phyloP scores from a whole-genome alignment of 2,113 vertebrate species.

The Hiodon tergisus region DNA sequence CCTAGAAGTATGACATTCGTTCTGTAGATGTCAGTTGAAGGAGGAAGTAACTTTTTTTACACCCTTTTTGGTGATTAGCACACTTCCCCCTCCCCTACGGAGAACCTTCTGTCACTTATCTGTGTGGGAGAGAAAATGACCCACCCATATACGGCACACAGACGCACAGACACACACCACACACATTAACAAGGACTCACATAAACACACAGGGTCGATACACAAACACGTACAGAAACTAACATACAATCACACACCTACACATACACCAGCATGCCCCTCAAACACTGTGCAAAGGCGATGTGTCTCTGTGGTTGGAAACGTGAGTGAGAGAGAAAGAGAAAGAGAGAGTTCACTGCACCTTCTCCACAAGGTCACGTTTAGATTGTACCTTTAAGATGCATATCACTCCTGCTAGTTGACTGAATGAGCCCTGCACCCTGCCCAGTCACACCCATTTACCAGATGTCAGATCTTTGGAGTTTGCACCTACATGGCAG shows the following conservation, averaged over 20 bases:
- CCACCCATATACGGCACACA: background rate
- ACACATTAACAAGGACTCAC: background rate
- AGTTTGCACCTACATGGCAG: background rate
- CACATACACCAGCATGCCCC: background rate
- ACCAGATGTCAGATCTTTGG: slow-evolving; percentile 2
- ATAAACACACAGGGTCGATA: background rate
- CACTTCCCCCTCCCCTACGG: background rate
- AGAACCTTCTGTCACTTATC: slow-evolving; percentile 10
- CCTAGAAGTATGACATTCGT: too few species aligned
- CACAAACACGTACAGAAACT: background rate
- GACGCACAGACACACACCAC: background rate
- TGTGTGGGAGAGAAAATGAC: background rate
- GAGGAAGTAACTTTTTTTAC: background rate
- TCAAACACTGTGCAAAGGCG: background rate
- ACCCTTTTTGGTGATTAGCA: background rate
- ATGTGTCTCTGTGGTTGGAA: background rate
- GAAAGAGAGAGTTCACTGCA: background rate
- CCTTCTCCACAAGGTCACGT: slow-evolving; percentile 24
- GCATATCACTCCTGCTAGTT: slow-evolving; percentile 24
- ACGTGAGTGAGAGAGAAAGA: background rate
- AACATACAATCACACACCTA: background rate
- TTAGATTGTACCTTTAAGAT: slow-evolving; percentile 10
- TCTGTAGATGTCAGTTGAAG: too few species aligned
- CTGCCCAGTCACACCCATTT: background rate
- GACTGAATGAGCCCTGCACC: slow-evolving; percentile 23